These are phyloP conservation scores for Gadus chalcogrammus DNA, from an alignment of 2,113 vertebrate genomes.

Conservation along the genomic window DNA sequence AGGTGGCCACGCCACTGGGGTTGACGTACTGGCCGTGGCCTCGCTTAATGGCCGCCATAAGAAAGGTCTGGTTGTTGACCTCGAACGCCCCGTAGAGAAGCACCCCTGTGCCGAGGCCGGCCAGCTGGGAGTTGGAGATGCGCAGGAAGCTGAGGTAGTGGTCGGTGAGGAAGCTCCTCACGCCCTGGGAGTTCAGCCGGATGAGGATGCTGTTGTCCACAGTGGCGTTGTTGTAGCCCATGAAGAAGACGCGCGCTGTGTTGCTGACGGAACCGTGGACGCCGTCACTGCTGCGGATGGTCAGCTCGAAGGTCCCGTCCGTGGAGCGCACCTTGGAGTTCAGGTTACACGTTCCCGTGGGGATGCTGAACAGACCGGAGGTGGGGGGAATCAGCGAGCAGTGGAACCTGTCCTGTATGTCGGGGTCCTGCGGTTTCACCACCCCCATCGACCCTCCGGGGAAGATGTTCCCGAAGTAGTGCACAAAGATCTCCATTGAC, in stretches of 20 bases:
- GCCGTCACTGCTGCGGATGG: conserved; percentile 83
- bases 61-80: conserved; percentile 85
- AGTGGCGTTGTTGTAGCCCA: conserved; percentile 84
- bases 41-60: conserved; percentile 86
- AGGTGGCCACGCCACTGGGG: conserved; percentile 90
- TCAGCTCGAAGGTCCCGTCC: conserved; percentile 88
- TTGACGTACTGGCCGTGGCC: conserved; percentile 84
- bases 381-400: conserved; percentile 87
- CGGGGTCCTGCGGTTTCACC: conserved; percentile 90
- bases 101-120: conserved; percentile 85
- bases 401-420: conserved; percentile 87
- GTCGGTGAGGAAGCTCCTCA: conserved; percentile 83
- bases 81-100: conserved; percentile 87
- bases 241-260: conserved; percentile 82
- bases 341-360: conserved; percentile 83
- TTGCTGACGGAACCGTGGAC: conserved; percentile 84
- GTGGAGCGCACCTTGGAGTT: conserved; percentile 83
- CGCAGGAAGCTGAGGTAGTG: conserved; percentile 93
- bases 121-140: conserved; percentile 86
- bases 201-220: conserved; percentile 94
- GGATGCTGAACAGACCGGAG: conserved; percentile 86
- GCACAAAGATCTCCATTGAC: conserved; percentile 87
- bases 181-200: conserved; percentile 73
- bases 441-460: conserved; percentile 88
- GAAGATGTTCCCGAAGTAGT: conserved; percentile 91